Evolutionary conservation across 2,113 vertebrate genomes (phyloP).

Genomic region (Galemys pyrenaicus): DNA sequence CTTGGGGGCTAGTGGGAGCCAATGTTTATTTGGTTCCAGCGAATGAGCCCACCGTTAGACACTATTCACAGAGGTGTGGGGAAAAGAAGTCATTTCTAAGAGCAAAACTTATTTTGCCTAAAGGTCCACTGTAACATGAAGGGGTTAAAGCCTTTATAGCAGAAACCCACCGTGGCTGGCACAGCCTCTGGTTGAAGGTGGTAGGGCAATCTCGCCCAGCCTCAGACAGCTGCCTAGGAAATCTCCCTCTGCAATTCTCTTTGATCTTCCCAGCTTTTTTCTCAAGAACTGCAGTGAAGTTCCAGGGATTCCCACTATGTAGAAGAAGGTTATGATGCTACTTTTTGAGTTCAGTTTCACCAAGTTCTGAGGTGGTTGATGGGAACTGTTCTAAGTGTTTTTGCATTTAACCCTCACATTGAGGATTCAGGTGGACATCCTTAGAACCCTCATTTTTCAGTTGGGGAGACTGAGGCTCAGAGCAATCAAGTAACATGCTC

Average conservation of each 20-base stretch:
- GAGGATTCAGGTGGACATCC: background rate
- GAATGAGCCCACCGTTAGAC: slow-evolving; percentile 39
- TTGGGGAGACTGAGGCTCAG: background rate
- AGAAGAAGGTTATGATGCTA: background rate
- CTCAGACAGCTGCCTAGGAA: background rate
- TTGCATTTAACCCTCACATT: background rate
- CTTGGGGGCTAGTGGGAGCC: background rate
- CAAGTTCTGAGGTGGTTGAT: background rate
- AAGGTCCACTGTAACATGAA: background rate
- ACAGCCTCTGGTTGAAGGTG: background rate
- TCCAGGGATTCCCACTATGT: background rate
- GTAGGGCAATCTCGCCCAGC: background rate
- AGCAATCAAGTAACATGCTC: background rate
- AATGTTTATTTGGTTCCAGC: slow-evolving; percentile 53
- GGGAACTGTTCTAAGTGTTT: background rate
- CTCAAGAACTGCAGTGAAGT: background rate
- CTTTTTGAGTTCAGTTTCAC: background rate
- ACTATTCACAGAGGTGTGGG: background rate
- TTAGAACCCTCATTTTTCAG: background rate
- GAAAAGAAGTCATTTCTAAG: slow-evolving; percentile 5
- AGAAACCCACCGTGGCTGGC: background rate
- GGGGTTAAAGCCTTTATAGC: background rate
- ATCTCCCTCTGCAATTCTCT: background rate
- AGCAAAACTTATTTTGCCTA: background rate
- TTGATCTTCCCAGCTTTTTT: background rate